phyloP scores from a whole-genome alignment of 2,888 invertebrate species.

The Esperia sulphurella region DNA sequence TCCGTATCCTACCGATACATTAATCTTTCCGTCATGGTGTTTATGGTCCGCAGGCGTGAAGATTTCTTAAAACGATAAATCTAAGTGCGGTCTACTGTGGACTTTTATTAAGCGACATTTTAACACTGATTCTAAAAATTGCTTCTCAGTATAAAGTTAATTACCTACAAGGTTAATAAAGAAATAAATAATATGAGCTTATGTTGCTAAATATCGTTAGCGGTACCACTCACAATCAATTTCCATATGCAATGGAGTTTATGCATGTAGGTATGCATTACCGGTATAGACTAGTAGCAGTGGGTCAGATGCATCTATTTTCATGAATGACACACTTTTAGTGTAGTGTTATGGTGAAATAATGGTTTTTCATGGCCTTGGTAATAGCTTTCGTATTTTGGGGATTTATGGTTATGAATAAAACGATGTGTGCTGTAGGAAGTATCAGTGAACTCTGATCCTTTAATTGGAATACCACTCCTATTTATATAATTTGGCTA shows the following conservation, averaged over 20 bases:
- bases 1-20: slow-evolving; percentile 21
- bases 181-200: not conserved
- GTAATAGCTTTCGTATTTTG: too few relatives aligned
- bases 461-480: too few relatives aligned
- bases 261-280: slow-evolving; percentile 8
- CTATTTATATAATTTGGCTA: too few relatives aligned
- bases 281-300: slow-evolving; percentile 10
- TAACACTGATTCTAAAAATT: not conserved
- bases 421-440: too few relatives aligned
- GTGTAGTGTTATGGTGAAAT: not conserved
- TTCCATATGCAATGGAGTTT: slow-evolving; percentile 24
- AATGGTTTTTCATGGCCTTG: too few relatives aligned
- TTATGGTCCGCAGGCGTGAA: slow-evolving; percentile 24
- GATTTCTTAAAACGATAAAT: slow-evolving; percentile 33
- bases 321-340: slow-evolving; percentile 11
- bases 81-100: not conserved
- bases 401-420: too few relatives aligned
- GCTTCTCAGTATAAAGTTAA: not conserved
- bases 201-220: slow-evolving; percentile 1
- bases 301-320: slow-evolving; percentile 13
- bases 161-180: not conserved
- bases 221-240: slow-evolving; percentile 18
- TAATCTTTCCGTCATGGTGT: slow-evolving; percentile 27
- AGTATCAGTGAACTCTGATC: too few relatives aligned
- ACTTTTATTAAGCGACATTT: not conserved